A percentile compares a stretch with the other conserved stretches of the same genome.
phyloP scores from a whole-genome alignment of 2,888 invertebrate species.

The Pandemis corylana region DNA sequence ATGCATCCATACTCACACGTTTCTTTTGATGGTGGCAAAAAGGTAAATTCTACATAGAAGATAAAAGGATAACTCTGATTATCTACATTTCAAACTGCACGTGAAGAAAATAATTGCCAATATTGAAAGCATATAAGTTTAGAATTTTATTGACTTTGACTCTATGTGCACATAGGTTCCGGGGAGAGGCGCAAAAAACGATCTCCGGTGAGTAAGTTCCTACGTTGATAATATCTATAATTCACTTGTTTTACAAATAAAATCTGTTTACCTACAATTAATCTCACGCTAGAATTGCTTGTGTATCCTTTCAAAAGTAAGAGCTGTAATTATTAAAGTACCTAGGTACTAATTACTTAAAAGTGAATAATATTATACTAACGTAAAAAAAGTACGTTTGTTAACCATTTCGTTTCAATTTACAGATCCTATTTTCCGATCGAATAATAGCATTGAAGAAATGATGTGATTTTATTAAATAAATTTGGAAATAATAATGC shows the following conservation, averaged over 20 bases:
- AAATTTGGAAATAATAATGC: background rate
- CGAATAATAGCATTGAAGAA: background rate
- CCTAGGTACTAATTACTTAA: background rate
- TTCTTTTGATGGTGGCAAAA: no score
- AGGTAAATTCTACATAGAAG: background rate
- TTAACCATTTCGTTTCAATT: background rate
- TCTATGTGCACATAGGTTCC: conserved; percentile 16
- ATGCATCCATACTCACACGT: no score
- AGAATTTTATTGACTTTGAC: background rate
- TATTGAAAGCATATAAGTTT: no score
- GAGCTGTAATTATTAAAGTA: background rate
- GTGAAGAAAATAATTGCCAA: no score
- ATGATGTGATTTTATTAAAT: background rate
- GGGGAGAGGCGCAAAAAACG: conserved; percentile 33
- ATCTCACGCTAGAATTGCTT: background rate
- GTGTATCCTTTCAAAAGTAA: background rate
- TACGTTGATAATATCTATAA: background rate
- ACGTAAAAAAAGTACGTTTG: background rate
- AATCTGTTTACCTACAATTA: no score
- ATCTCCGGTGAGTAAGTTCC: background rate
- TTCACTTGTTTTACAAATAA: no score
- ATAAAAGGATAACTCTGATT: background rate
- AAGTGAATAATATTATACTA: background rate
- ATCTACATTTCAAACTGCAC: no score
- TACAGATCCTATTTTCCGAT: background rate